phyloP scores from a whole-genome alignment of 2,113 vertebrate species.

The Ibidorhyncha struthersii region DNA sequence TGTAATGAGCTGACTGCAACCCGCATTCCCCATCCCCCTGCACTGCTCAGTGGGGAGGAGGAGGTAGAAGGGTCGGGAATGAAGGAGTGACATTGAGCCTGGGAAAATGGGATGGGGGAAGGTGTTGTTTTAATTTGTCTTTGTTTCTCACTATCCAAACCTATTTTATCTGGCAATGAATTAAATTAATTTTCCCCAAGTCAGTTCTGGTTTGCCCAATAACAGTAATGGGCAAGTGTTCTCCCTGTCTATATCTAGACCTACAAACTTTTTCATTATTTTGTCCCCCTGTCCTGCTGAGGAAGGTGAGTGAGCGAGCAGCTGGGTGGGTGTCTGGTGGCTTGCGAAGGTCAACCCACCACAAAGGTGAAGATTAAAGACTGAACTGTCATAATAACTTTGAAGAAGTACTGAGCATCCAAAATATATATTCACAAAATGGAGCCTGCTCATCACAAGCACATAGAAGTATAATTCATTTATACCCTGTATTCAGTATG shows the following conservation, averaged over 20 bases:
- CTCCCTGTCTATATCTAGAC: not conserved
- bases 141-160: not conserved
- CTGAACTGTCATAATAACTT: not conserved
- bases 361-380: not conserved
- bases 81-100: not conserved
- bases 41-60: not conserved
- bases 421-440: not conserved
- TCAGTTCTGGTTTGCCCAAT: not conserved
- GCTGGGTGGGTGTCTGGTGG: not conserved
- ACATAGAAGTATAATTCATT: not conserved
- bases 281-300: not conserved
- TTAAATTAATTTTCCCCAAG: not conserved
- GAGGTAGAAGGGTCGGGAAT: not conserved
- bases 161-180: not conserved
- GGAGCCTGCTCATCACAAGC: not conserved
- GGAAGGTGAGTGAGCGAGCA: not conserved
- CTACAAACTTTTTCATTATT: not conserved
- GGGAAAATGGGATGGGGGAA: not conserved
- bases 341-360: not conserved
- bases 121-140: not conserved
- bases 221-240: not conserved
- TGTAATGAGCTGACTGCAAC: not conserved
- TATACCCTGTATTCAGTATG: not conserved
- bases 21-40: not conserved
- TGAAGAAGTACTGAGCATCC: not conserved